Evolutionary conservation across 2,797 vertebrate species (phyloP), one percentile per base, ranked within the genome.

Genomic region (Amphiprion clarkii): DNA sequence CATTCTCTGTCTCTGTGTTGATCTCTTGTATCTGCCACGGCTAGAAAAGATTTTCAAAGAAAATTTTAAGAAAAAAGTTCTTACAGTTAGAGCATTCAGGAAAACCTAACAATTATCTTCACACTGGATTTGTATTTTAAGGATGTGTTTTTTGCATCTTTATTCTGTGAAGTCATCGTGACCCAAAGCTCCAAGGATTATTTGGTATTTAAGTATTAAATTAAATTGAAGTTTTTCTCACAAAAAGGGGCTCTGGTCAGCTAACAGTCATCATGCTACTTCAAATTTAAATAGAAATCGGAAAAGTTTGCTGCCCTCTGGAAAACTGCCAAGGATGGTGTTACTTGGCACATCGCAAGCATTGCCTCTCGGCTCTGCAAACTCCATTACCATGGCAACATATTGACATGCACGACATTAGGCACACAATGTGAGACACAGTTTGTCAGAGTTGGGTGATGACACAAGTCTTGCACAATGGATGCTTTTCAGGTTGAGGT

Each of bases 371-470:
- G 25, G 64, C 84, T 75, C 74, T 48, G 25, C 64, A 78, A 77
- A 49, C 48, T 49, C 55, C 10, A 88, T 83, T 54, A 66, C 75
- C 81, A 86, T 87, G 85, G 85, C 83, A 89, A 89, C 84, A 74
- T 84, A 78, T 80, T 82, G 74, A 85, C 64, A 83, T 79, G 71
- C 55, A 78, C 58, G 14, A 58, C 56, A 87, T 83, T 75, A 61
- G 54, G 59, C 61, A 54, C 74, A 29, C 42, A 76, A 63, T 27
- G 27, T 27, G 27, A 27, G 27, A 27, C 27, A 27, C 19, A 57
- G 52, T 76, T 79, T 78, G 70, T 74, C 55, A 57, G 64, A 78
- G 67, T 53, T 6, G 76, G 55, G 46, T 59, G 84, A 79, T 57
- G 71, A 67, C 66, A 82, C 63, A 73, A 54, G 80, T 71, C 82